A percentile compares a stretch with the other conserved stretches of the same genome.
These are phyloP conservation scores for Pogonocichla stellata DNA, from an alignment of 2,113 vertebrate genomes.

Conservation along the genomic window DNA sequence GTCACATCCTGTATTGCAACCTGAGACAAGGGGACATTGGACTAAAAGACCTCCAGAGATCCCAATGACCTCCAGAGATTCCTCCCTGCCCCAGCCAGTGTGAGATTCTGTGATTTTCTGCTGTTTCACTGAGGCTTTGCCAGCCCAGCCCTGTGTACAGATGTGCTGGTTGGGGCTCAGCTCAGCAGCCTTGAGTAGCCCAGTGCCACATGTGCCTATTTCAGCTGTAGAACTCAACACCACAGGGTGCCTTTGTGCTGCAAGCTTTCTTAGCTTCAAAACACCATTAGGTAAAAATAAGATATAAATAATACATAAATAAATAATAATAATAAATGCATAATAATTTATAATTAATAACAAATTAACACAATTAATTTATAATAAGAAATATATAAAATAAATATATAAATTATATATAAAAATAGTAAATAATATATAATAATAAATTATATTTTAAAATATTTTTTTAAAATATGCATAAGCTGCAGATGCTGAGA, in stretches of 20 bases:
- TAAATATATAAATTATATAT: too few relatives aligned
- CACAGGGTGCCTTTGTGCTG: not conserved
- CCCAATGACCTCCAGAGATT: not conserved
- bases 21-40: not conserved
- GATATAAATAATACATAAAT: not conserved
- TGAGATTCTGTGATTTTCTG: not conserved
- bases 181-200: not conserved
- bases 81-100: not conserved
- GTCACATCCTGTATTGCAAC: too few relatives aligned
- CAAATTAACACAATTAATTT: too few relatives aligned
- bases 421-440: not conserved
- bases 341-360: too few relatives aligned
- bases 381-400: too few relatives aligned
- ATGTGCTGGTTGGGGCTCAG: not conserved
- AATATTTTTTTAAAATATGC: not conserved
- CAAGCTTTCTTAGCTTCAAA: not conserved
- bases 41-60: not conserved
- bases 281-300: not conserved
- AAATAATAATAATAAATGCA: too few relatives aligned
- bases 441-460: not conserved
- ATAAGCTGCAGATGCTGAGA: not conserved
- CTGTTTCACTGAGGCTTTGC: not conserved
- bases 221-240: not conserved
- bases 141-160: not conserved
- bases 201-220: not conserved